Evolutionary conservation across 2,888 invertebrate species (phyloP), one percentile per base, ranked within the genome.

Genomic region (Aleiodes testaceus): DNA sequence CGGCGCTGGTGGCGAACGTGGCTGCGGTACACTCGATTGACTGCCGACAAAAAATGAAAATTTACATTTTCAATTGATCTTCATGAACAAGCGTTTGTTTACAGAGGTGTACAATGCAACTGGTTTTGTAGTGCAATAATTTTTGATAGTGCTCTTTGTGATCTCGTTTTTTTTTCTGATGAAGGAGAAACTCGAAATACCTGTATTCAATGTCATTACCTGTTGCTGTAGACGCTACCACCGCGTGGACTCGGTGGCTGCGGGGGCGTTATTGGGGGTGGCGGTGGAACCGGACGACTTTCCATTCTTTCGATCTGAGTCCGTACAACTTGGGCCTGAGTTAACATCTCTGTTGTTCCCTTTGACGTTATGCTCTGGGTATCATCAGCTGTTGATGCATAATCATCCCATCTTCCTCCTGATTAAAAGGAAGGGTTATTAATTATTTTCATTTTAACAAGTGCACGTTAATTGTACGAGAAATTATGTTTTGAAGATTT

Each of bases 1-100:
- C 0, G 93, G 92, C 0, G 92, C 91, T 3, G 92, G 92, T 1
- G 92, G 93, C 66, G 92, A 93, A 63, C 90, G 92, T 9, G 90
- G 90, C 75, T 90, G 91, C 70, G 90, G 89, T 73, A 90, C 87
- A 70, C 88, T 88, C 12, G 87, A 88, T 80, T 88, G 88, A 75
- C 87, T 88, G 76, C 3, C 74, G 36, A 30, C 5, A 26, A 2
- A 26, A 26, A 26, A 52, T 30, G n/a, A 64, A 44, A 59, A 6
- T 50, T 18, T 20, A 16, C 36, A 7, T 36, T 36, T 36, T 2
- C 11, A 36, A 36, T 36, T 26, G 26, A 9, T 11, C 18, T 2
- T 36, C 36, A 36, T 36, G 6, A 36, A 36, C 36, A 2, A 9
- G 9, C 11, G 36, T 36, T 36, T 36, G 36, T 36, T 7, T 36